Conservation (phyloP, 2,797 vertebrate species). For the Lerista edwardsae region DNA sequence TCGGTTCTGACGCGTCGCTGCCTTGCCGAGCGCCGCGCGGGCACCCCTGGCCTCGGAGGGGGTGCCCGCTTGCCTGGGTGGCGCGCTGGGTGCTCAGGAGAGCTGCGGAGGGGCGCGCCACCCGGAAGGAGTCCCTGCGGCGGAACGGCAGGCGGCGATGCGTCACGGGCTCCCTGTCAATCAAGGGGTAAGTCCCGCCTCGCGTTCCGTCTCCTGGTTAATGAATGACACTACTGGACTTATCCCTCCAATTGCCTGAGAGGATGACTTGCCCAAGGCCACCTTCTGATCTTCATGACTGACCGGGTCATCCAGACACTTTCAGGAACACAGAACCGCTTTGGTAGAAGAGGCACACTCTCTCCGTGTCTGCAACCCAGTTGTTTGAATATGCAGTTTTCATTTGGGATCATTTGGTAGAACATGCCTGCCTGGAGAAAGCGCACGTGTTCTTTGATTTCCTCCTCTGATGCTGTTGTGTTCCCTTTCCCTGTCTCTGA, state of each 20-base stretch:
- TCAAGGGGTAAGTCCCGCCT: no score
- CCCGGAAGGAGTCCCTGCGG: no score
- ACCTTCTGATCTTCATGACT: background rate
- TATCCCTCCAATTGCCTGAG: background rate
- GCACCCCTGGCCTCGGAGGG: no score
- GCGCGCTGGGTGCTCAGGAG: no score
- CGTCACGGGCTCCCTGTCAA: no score
- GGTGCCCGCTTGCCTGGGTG: no score
- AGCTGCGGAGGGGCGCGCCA: no score
- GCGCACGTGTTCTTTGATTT: background rate
- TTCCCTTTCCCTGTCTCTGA: background rate
- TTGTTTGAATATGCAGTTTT: background rate
- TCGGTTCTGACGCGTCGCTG: no score
- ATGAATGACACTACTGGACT: background rate
- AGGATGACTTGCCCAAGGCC: background rate
- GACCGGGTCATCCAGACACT: background rate
- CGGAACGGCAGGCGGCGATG: no score
- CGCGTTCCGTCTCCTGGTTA: no score
- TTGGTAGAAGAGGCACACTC: no score
- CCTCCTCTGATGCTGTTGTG: background rate
- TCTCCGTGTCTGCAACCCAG: background rate
- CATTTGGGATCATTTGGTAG: background rate
- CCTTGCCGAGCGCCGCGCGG: no score
- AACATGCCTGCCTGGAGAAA: background rate
- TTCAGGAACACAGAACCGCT: background rate